Evolutionary conservation across 1,140 invertebrate species (phyloP).

Genomic region (Cydia splendana): DNA sequence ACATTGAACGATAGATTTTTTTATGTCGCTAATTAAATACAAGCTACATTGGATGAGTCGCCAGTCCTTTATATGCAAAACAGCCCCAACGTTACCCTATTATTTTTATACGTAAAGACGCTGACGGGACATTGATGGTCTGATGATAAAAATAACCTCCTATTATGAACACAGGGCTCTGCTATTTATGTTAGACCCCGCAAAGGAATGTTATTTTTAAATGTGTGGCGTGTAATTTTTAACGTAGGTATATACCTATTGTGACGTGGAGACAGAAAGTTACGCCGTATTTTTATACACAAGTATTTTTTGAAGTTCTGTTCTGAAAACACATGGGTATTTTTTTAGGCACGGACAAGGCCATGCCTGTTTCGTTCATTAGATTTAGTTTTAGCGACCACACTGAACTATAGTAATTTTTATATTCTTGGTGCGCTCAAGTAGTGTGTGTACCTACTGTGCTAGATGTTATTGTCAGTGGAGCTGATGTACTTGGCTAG

Average conservation of each 20-base stretch:
- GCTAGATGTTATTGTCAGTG: too few species aligned
- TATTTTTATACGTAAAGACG: constrained; percentile 9
- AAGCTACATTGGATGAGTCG: neutral
- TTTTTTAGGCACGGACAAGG: too few species aligned
- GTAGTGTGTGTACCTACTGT: too few species aligned
- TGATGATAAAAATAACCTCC: neutral
- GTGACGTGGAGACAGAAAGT: neutral
- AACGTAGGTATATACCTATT: neutral
- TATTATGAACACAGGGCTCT: neutral
- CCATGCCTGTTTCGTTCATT: too few species aligned
- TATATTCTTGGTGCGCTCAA: too few species aligned
- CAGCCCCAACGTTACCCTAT: neutral
- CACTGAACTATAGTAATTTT: too few species aligned
- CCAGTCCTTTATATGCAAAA: neutral
- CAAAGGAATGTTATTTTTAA: neutral
- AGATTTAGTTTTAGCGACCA: too few species aligned
- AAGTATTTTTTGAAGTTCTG: too few species aligned
- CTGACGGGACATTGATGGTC: neutral
- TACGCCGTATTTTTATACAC: too few species aligned
- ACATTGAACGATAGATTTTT: neutral
- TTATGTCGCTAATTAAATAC: neutral
- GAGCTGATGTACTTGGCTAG: too few species aligned
- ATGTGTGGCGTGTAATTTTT: neutral
- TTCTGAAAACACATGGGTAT: too few species aligned
- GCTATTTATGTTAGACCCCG: neutral